Evolutionary conservation across 2,113 vertebrate species (phyloP), one percentile per base, ranked within the genome.

Genomic region (Cephalophus harveyi): DNA sequence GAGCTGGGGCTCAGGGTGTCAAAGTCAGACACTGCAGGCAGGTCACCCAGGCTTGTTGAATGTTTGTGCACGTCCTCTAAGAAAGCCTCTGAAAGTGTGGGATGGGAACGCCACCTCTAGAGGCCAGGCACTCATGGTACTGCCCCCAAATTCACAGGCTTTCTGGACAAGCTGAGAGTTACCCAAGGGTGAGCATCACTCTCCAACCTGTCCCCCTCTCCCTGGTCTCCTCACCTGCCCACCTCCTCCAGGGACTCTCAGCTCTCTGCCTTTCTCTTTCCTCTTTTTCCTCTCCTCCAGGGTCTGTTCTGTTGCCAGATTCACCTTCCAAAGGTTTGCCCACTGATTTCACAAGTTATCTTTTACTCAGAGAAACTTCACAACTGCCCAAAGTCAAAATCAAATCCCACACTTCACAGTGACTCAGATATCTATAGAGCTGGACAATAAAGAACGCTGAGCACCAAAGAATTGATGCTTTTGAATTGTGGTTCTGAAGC

Each of bases 161-260:
- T 7, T 6, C 60, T 23, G 17, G 16, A 43, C 11, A 36, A 40
- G 9, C 3, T 0, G 13, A 13, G 28, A 71, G n/a, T 4, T 16
- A 17, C 12, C 1, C 0, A 0, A 0, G 9, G 16, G 3, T 15
- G 43, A 91, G 8, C 27, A 15, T 30, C 5, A 3, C 11, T 46
- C 19, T 8, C 5, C 0, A 0, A 12, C 43, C 30, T 7, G 1
- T 27, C 6, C 0, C 30, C 36, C 11, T 28, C n/a, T 33, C 6
- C 9, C 28, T 7, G 6, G 48, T 46, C 21, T 19, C 25, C 50
- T 27, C 2, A 27, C 6, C 46, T 36, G 15, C 30, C 28, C n/a
- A 16, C 6, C 3, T 54, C 28, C 43, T 76, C 16, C 3, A 23
- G 60, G 23, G 40, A 36, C 7, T 33, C 23, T 14, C 25, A 21